These are phyloP conservation scores for Coranthus polyacanthus DNA, from an alignment of 2,797 vertebrate genomes.

Conservation along the genomic window DNA sequence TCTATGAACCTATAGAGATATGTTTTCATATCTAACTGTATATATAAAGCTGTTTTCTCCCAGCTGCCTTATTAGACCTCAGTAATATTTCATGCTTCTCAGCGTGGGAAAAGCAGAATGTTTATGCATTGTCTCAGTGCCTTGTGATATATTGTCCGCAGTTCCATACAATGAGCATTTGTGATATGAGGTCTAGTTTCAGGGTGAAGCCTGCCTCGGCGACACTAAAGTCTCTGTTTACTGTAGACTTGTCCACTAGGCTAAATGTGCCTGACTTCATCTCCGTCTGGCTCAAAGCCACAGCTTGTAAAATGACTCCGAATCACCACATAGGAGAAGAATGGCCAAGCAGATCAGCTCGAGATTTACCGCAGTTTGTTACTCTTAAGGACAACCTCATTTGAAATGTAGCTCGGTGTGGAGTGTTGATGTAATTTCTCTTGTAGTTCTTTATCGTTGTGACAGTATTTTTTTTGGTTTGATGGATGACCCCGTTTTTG, in stretches of 20 bases:
- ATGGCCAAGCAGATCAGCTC: constrained; percentile 48
- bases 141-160: constrained; percentile 59
- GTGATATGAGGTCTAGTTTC: constrained; percentile 68
- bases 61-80: constrained; percentile 14
- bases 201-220: constrained; percentile 58
- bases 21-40: constrained; percentile 30
- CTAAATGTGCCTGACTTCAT: constrained; percentile 64
- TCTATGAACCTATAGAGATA: constrained; percentile 21
- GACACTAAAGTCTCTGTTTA: constrained; percentile 76
- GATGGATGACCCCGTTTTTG: constrained; percentile 57
- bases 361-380: constrained; percentile 53
- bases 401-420: constrained; percentile 49
- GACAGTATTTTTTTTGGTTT: constrained; percentile 38
- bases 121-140: constrained; percentile 51
- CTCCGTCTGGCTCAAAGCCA: constrained; percentile 69
- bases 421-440: constrained; percentile 48
- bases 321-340: constrained; percentile 52
- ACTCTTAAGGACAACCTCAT: constrained; percentile 48
- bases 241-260: constrained; percentile 66
- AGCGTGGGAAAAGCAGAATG: constrained; percentile 54
- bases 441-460: constrained; percentile 56
- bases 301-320: constrained; percentile 76
- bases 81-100: constrained; percentile 21
- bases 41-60: constrained; percentile 7
- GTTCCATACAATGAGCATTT: constrained; percentile 62